Evolutionary conservation across 2,888 invertebrate species (phyloP).

Genomic region (Glaucopsyche alexis): DNA sequence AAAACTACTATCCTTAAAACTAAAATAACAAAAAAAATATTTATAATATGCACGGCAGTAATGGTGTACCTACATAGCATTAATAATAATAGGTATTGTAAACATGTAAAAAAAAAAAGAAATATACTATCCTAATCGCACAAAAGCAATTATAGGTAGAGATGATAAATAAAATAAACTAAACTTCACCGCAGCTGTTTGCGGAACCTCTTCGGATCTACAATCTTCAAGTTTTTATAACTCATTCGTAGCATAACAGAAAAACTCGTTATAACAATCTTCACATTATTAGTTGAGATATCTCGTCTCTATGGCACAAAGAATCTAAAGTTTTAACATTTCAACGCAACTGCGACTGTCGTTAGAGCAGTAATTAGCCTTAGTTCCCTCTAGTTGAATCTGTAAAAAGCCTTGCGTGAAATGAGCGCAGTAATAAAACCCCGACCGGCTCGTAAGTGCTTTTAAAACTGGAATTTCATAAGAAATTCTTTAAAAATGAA

Average conservation of each 20-base stretch:
- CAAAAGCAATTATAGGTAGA: neutral
- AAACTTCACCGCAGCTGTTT: neutral
- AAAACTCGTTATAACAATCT: conserved; percentile 12
- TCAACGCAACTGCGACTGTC: conserved; percentile 50
- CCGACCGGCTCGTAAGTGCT: conserved; percentile 35
- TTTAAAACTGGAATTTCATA: conserved; percentile 50
- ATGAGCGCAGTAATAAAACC: conserved; percentile 38
- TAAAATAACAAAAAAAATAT: no score
- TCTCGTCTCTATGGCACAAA: conserved; percentile 53
- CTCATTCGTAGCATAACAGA: neutral
- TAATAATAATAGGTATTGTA: no score
- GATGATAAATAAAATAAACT: neutral
- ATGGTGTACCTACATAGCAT: no score
- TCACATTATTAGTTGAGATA: conserved; percentile 43
- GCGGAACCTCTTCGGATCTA: neutral
- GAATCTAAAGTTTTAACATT: conserved; percentile 70
- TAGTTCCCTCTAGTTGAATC: conserved; percentile 49
- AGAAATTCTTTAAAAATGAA: conserved; percentile 53
- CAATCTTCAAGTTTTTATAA: neutral
- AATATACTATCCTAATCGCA: neutral
- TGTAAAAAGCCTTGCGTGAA: conserved; percentile 43
- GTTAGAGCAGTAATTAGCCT: conserved; percentile 63
- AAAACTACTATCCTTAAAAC: no score
- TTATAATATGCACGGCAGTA: no score
- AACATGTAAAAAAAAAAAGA: no score